A percentile compares a stretch with the other conserved stretches of the same genome.
Evolutionary conservation across 1,140 invertebrate species (phyloP).

Genomic region (Oreohelix idahoensis): DNA sequence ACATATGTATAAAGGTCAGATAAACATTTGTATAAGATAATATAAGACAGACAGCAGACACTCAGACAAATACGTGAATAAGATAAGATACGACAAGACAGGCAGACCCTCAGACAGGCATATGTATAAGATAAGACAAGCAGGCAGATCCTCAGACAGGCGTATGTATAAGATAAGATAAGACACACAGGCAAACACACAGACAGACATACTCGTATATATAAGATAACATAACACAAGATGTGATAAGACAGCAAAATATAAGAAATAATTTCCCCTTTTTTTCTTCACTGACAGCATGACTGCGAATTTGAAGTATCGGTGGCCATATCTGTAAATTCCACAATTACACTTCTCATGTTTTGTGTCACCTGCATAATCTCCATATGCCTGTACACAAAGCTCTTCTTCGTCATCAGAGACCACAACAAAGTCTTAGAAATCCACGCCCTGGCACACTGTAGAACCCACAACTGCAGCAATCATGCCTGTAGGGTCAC

Average conservation of each 20-base stretch:
- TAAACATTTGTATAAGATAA: too few relatives aligned
- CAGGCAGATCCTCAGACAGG: background rate
- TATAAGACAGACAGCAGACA: too few relatives aligned
- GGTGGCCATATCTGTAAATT: background rate
- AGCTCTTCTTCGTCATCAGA: constrained; percentile 24
- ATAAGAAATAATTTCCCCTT: background rate
- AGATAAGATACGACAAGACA: too few relatives aligned
- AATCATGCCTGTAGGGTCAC: background rate
- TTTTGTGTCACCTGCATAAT: background rate
- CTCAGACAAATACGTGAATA: too few relatives aligned
- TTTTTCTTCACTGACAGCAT: background rate
- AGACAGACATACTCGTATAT: too few relatives aligned
- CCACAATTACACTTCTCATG: background rate
- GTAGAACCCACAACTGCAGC: background rate
- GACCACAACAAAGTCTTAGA: constrained; percentile 11
- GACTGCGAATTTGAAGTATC: background rate
- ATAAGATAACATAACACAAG: too few relatives aligned
- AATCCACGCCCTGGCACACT: background rate
- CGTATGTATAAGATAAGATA: too few relatives aligned
- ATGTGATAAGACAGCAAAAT: background rate
- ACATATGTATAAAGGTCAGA: too few relatives aligned
- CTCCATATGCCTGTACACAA: constrained; percentile 4
- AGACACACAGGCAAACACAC: background rate
- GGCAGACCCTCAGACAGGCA: too few relatives aligned
- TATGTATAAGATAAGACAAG: background rate